Evolutionary conservation across 2,888 invertebrate genomes (phyloP).

Genomic region (Harpalus rubripes): DNA sequence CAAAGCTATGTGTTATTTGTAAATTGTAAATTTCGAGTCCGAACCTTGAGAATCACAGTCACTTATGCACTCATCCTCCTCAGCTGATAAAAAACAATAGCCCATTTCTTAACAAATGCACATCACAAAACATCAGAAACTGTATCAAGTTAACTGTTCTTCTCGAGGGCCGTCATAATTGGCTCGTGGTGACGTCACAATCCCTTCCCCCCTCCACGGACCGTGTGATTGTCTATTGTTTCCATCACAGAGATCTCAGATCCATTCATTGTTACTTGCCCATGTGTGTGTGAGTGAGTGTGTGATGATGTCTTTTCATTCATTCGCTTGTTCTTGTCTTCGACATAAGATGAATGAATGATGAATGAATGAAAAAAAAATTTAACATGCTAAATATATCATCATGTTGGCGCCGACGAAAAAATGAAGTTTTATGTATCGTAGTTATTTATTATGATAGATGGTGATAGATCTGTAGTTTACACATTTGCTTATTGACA

Average conservation of each 20-base stretch:
- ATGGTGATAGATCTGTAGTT: too few species aligned
- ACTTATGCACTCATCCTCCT: not conserved
- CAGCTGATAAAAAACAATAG: not conserved
- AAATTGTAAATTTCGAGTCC: too few species aligned
- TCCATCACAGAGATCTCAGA: conserved; percentile 24
- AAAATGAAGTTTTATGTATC: not conserved
- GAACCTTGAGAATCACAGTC: too few species aligned
- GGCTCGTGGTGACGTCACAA: conserved; percentile 28
- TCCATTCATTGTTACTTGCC: conserved; percentile 18
- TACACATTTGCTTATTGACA: too few species aligned
- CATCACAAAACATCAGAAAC: conserved; percentile 6
- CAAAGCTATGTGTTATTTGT: too few species aligned
- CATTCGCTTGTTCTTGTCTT: conserved; percentile 4
- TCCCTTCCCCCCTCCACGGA: not conserved
- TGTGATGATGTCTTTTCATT: conserved; percentile 27
- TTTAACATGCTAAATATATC: not conserved
- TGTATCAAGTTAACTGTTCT: conserved; percentile 21
- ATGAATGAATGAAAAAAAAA: not conserved
- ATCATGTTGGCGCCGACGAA: not conserved
- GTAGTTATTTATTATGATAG: too few species aligned
- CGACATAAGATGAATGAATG: not conserved
- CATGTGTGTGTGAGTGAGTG: conserved; percentile 11
- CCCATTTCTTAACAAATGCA: conserved; percentile 6
- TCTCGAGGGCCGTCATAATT: conserved; percentile 42
- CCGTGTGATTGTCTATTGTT: conserved; percentile 45